Evolutionary conservation across 2,888 invertebrate species (phyloP), one percentile per base, ranked within the genome.

Genomic region (Alloscopus bannaensis): DNA sequence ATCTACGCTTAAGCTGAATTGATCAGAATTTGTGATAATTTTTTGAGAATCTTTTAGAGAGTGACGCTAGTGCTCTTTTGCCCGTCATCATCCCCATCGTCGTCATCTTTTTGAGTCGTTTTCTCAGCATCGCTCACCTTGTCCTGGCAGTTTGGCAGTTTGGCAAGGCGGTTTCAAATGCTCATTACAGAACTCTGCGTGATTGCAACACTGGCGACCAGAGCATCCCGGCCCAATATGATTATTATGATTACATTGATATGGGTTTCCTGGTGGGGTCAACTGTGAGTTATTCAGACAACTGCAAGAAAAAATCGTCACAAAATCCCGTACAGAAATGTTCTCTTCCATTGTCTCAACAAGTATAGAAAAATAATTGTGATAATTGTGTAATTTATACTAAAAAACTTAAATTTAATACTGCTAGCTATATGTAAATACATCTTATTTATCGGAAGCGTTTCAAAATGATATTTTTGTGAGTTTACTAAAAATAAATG

Each of bases 121-220:
- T 64, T 45, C 42, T 28, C 29, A 47, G 50, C 52, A 26, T 62
- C 24, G 52, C 81, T 81, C 83, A 83, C 81, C 81, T 83, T 70
- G 70, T 65, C 55, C 59, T 80, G 76, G 77, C 60, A 76, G 76
- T 59, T 52, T 31, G 68, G 68, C 57, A 86, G 86, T 60, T 88
- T 87, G 72, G 76, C 84, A 84, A 73, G 87, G 84, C 72, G 91
- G 90, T 80, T 87, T 89, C 87, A 90, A 87, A 84, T 89, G 87
- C 84, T 87, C 88, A 88, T 93, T 94, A 92, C 94, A 94, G 91
- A 90, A 92, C 91, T 93, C 93, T 88, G 90, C 90, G 87, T 90
- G 88, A 80, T 88, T 88, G 90, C 93, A 94, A 92, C 93, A 94
- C 86, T 87, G 87, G 84, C 47, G 24, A 22, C 71, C 71, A 71